These are phyloP conservation scores for Leptinotarsa juncta DNA, from an alignment of 2,888 invertebrate genomes.

Conservation along the genomic window DNA sequence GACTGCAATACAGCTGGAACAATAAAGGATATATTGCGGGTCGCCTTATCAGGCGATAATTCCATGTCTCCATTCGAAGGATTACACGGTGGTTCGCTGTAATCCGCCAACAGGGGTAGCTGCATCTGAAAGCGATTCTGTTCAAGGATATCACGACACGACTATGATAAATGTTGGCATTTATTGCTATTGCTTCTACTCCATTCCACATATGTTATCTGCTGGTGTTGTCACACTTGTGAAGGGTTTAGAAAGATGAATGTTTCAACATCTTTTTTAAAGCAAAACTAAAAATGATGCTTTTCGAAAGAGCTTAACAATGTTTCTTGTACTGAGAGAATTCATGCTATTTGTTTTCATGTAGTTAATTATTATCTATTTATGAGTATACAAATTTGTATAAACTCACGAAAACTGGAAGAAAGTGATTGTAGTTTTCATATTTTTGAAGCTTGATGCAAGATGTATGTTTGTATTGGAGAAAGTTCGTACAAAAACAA, in stretches of 20 bases:
- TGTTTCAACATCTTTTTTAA: not conserved
- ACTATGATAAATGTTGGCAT: constrained; percentile 38
- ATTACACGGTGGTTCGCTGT: constrained; percentile 57
- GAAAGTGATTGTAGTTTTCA: too few relatives aligned
- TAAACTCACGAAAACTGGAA: too few relatives aligned
- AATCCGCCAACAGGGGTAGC: constrained; percentile 49
- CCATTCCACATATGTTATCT: constrained; percentile 1
- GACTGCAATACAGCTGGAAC: constrained; percentile 37
- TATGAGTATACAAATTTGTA: too few relatives aligned
- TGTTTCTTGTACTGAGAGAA: not conserved
- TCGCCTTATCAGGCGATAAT: constrained; percentile 56
- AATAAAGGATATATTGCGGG: constrained; percentile 44
- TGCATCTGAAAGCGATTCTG: constrained; percentile 31
- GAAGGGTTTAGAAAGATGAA: not conserved
- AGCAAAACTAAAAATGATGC: not conserved
- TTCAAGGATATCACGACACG: constrained; percentile 33
- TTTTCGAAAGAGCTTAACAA: not conserved
- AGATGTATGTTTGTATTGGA: too few relatives aligned
- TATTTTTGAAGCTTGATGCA: too few relatives aligned
- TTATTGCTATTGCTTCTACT: constrained; percentile 22
- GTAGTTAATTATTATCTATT: too few relatives aligned
- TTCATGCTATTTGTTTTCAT: too few relatives aligned
- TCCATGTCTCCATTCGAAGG: constrained; percentile 56
- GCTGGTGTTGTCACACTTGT: not conserved
- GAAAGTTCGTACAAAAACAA: too few relatives aligned